Evolutionary conservation across 2,888 invertebrate genomes (phyloP), one percentile per base, ranked within the genome.

Genomic region (Cosmia trapezina): DNA sequence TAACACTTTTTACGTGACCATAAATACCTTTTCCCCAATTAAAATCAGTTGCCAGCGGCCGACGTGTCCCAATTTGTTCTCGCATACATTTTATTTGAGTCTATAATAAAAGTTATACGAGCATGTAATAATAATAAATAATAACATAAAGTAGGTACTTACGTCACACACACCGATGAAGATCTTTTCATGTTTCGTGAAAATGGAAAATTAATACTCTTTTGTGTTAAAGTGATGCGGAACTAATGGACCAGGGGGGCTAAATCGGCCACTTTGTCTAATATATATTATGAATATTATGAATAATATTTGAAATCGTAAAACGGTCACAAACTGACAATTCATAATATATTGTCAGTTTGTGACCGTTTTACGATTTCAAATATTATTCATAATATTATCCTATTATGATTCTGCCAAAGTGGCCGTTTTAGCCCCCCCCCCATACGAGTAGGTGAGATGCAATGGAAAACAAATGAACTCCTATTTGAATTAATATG

Each of bases 1-100:
- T 65, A 72, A 49, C 8, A 22, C n/a, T 60, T 65, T 76, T 60
- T 61, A 47, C 11, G 22, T 51, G 11, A 37, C 49, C 59, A 45
- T 81, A 70, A 65, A 76, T 78, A 70, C 45, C 17, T 45, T 45
- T 70, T 66, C 17, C 22, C 62, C 78, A 81, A 79, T 79, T 77
- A 81, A 77, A 70, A 70, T 76, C 60, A 57, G 59, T 69, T 56
- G 43, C 78, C 64, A 51, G 77, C 47, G 70, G 65, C 19, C 53
- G 57, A 76, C 37, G 61, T 14, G 28, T 47, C 41, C 64, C 64
- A 76, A 76, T 78, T 76, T 81, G 9, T 19, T 65, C 56, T 65
- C 61, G 53, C 61, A 70, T 61, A 70, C 4, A 70, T 78, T 64
- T 68, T 61, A 81, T 65, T 81, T 56, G 28, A 70, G 61, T 65